These are phyloP conservation scores for Neodon shergylaensis DNA, from an alignment of 2,113 vertebrate species.

Conservation along the genomic window DNA sequence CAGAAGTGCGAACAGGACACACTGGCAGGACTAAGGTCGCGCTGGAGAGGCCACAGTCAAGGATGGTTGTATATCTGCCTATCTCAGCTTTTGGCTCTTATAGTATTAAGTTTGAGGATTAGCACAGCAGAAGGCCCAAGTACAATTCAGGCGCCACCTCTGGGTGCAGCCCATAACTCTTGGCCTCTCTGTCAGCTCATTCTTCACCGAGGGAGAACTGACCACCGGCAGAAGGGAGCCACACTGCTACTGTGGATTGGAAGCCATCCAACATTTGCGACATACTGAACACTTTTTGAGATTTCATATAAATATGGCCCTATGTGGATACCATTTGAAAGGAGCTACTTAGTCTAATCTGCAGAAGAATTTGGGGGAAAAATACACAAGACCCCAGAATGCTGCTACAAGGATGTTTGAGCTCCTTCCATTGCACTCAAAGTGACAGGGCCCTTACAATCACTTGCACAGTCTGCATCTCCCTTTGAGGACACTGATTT, in stretches of 20 bases:
- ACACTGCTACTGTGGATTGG: not conserved
- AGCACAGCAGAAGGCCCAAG: conserved; percentile 51
- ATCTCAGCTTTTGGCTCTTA: conserved; percentile 34
- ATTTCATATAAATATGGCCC: not conserved
- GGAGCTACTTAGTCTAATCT: not conserved
- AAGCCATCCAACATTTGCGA: not conserved
- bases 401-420: not conserved
- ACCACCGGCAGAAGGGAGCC: not conserved
- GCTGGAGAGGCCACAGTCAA: not conserved
- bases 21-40: not conserved
- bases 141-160: conserved; percentile 20
- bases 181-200: conserved; percentile 46
- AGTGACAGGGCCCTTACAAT: too few species aligned
- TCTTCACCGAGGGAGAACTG: conserved; percentile 23
- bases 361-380: not conserved
- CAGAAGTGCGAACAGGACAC: conserved; percentile 14
- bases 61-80: conserved; percentile 55
- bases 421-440: not conserved
- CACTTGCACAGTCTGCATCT: not conserved
- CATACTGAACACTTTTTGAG: not conserved
- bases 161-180: conserved; percentile 62
- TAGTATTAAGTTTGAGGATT: conserved; percentile 56
- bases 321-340: not conserved
- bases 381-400: not conserved
- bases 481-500: not conserved